phyloP scores from a whole-genome alignment of 2,888 invertebrate species.

The Cataglyphis cursor region DNA sequence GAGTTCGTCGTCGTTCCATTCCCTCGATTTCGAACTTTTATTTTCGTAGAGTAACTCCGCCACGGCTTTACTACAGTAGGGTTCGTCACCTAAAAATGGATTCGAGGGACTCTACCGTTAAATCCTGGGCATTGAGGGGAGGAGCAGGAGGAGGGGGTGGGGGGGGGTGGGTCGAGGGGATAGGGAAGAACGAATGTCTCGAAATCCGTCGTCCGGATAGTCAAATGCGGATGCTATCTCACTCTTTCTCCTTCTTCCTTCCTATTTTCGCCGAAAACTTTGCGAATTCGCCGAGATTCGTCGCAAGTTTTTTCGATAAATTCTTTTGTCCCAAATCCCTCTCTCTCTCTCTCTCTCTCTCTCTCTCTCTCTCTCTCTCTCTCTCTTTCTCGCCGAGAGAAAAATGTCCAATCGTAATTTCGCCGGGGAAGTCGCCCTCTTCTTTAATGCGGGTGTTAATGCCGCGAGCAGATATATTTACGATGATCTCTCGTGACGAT shows the following conservation, averaged over 20 bases:
- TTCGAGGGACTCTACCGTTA: conserved; percentile 37
- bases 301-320: conserved; percentile 52
- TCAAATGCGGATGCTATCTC: conserved; percentile 52
- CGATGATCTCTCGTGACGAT: not conserved
- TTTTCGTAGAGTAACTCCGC: conserved; percentile 35
- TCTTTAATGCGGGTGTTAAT: conserved; percentile 19
- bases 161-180: too few species aligned
- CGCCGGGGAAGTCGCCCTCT: not conserved
- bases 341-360: not conserved
- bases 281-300: conserved; percentile 14
- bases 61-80: conserved; percentile 23
- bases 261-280: conserved; percentile 29
- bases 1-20: conserved; percentile 40
- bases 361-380: not conserved
- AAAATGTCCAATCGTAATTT: conserved; percentile 37
- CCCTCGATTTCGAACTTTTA: conserved; percentile 40
- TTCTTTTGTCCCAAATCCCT: conserved; percentile 13
- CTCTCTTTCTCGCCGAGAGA: not conserved
- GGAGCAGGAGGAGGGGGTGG: not conserved
- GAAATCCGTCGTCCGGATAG: conserved; percentile 28
- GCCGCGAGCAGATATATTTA: conserved; percentile 29
- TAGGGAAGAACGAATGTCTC: conserved; percentile 18
- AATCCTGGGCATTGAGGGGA: conserved; percentile 1
- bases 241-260: not conserved
- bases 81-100: conserved; percentile 57